These are phyloP conservation scores for Ephialtes manifestator DNA, from an alignment of 2,888 invertebrate genomes.

Conservation along the genomic window DNA sequence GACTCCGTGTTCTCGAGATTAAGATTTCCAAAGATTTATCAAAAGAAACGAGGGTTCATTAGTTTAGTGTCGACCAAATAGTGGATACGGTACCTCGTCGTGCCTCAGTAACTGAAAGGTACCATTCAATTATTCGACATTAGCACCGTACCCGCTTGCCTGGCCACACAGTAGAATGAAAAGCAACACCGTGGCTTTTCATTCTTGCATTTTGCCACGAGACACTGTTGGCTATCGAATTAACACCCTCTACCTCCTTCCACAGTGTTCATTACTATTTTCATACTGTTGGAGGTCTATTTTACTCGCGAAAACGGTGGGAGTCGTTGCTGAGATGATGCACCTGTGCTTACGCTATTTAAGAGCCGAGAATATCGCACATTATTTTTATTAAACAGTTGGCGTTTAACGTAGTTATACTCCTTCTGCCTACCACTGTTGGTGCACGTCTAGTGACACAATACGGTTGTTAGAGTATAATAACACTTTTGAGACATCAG, in stretches of 20 bases:
- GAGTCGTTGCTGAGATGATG: background rate
- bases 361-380: constrained; percentile 13
- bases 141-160: constrained; percentile 13
- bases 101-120: constrained; percentile 37
- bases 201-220: constrained; percentile 35
- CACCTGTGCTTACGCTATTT: constrained; percentile 13
- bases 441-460: background rate
- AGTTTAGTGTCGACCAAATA: constrained; percentile 10
- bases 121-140: constrained; percentile 51
- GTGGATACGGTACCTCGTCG: constrained; percentile 34
- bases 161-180: constrained; percentile 1
- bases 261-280: constrained; percentile 33
- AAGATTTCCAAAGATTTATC: background rate
- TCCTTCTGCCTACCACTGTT: background rate
- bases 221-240: constrained; percentile 45
- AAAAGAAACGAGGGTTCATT: background rate
- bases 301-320: constrained; percentile 12
- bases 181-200: constrained; percentile 19
- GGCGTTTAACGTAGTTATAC: background rate
- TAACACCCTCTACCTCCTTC: constrained; percentile 35
- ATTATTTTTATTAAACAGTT: constrained; percentile 23
- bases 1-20: background rate
- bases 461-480: background rate
- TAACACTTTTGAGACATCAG: constrained; percentile 2
- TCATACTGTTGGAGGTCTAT: constrained; percentile 3